phyloP scores from a whole-genome alignment of 1,140 invertebrate genomes.

The Bombus waltoni region DNA sequence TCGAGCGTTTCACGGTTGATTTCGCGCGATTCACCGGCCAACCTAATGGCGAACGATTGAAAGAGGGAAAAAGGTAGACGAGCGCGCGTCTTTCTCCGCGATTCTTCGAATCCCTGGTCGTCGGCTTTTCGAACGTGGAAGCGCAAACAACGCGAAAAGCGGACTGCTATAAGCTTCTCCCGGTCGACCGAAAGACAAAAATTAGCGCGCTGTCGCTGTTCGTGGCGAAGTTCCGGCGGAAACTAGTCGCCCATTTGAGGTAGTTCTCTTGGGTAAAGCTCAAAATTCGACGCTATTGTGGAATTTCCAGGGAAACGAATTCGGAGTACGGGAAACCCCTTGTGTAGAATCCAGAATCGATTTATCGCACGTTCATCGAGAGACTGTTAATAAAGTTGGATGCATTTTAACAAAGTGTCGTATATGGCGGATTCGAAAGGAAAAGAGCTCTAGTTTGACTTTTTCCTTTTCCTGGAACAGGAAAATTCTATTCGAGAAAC shows the following conservation, averaged over 20 bases:
- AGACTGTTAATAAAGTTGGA: no score
- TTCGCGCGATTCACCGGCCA: not conserved
- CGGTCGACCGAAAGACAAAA: constrained; percentile 8
- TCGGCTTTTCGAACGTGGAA: constrained; percentile 27
- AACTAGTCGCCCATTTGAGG: not conserved
- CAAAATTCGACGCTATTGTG: not conserved
- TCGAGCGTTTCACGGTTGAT: not conserved
- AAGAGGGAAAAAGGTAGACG: not conserved
- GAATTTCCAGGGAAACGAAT: no score
- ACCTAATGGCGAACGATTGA: not conserved
- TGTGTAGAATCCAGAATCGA: no score
- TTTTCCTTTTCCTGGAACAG: no score
- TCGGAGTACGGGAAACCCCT: no score
- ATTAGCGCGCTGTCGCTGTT: not conserved
- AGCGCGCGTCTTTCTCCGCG: not conserved
- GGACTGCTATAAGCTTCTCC: no score
- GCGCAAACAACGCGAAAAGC: constrained; percentile 18
- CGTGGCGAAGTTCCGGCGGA: not conserved
- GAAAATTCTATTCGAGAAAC: no score
- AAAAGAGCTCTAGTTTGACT: no score
- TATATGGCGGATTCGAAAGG: no score
- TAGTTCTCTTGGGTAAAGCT: not conserved
- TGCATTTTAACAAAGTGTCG: no score
- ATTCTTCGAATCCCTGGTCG: constrained; percentile 13
- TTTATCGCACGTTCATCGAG: no score